phyloP scores from a whole-genome alignment of 2,797 vertebrate species.

The Betta splendens region DNA sequence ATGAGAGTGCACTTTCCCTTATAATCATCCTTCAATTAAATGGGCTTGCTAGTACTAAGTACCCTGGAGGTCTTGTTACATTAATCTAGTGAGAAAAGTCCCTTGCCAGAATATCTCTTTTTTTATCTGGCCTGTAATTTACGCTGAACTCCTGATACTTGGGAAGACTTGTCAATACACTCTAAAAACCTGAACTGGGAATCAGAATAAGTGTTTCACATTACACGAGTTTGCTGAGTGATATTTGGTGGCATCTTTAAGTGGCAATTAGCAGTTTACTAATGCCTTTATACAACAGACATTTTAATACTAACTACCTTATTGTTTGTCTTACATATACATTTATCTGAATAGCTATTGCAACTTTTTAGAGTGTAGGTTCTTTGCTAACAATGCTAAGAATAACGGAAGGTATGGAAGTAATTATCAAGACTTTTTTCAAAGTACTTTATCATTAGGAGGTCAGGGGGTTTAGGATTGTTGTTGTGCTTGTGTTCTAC shows the following conservation, averaged over 20 bases:
- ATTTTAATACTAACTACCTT: neutral
- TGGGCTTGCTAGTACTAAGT: slow-evolving; percentile 45
- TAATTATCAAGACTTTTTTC: slow-evolving; percentile 64
- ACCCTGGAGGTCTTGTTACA: slow-evolving; percentile 70
- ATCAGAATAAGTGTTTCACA: slow-evolving; percentile 18
- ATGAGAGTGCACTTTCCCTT: slow-evolving; percentile 58
- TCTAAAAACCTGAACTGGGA: slow-evolving; percentile 41
- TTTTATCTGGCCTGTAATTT: slow-evolving; percentile 70
- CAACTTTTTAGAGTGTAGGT: slow-evolving; percentile 38
- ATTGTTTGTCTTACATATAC: slow-evolving; percentile 7
- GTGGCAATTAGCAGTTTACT: neutral
- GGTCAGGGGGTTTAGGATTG: slow-evolving; percentile 61
- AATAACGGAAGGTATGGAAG: slow-evolving; percentile 66
- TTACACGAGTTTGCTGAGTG: neutral
- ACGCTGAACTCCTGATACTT: slow-evolving; percentile 69
- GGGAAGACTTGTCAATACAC: slow-evolving; percentile 42
- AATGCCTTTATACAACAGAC: neutral
- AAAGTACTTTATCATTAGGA: slow-evolving; percentile 75
- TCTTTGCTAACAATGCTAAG: slow-evolving; percentile 38
- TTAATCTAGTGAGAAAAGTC: slow-evolving; percentile 69
- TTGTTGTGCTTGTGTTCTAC: slow-evolving; percentile 34
- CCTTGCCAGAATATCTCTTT: slow-evolving; percentile 55
- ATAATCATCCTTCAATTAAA: slow-evolving; percentile 73
- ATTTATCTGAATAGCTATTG: slow-evolving; percentile 6
- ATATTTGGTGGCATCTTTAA: slow-evolving; percentile 6